Evolutionary conservation across 2,797 vertebrate genomes (phyloP), one percentile per base, ranked within the genome.

Genomic region (Macropodus opercularis): DNA sequence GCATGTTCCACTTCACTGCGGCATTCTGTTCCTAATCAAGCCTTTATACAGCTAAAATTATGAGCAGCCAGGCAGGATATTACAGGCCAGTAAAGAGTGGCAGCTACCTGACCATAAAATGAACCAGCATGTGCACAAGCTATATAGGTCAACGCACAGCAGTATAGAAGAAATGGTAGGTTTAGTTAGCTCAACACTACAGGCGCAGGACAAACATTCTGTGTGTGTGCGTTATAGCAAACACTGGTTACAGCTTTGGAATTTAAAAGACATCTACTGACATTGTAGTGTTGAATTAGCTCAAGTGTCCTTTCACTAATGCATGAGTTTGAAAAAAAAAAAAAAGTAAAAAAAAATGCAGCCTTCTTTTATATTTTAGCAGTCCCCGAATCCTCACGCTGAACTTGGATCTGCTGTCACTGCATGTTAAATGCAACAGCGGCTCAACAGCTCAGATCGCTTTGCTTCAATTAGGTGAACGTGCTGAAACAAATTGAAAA

Each of bases 21-120:
- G 73, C 64, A 68, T 88, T 89, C 85, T 85, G 77, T 63, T 87
- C 68, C 59, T 84, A 86, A 91, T 90, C 84, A 89, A 79, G 77
- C 77, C 75, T 84, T 89, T 88, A 85, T 78, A 81, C 15, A 44
- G 64, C 26, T 52, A 75, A 76, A 84, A 87, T 87, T 83, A 85
- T 82, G 77, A 89, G 71, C 80, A 82, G 70, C 69, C 52, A 63
- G 72, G 75, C 69, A 55, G 68, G 69, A 83, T 81, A 85, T 88
- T 79, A 85, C 79, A 70, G 50, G 67, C 75, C 77, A 63, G 72
- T 88, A 86, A 90, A 89, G 72, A 78, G 70, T 71, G 74, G 63
- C 73, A 72, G 72, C 72, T 64, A 75, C 72, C 79, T 81, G 83
- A 69, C 73, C 71, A 77, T 87, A 86, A 91, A 90, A 84, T 62